phyloP scores from a whole-genome alignment of 92 coral and sea anemone species.

The Pocillopora meandrina region DNA sequence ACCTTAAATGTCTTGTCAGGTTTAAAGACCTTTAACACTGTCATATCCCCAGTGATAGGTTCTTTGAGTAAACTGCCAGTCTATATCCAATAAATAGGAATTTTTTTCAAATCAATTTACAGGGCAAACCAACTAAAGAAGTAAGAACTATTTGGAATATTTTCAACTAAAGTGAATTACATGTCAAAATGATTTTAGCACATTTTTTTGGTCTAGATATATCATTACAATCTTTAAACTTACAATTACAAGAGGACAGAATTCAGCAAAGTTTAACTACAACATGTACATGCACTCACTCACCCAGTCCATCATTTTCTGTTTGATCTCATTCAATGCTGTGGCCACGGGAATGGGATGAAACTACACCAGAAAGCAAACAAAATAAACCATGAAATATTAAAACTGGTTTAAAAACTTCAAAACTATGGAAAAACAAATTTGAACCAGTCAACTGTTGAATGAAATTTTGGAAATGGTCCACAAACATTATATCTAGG shows the following conservation, averaged over 20 bases:
- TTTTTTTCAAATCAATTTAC: neutral
- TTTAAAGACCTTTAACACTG: constrained; percentile 77
- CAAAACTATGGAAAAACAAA: too few species aligned
- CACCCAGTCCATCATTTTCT: constrained; percentile 82
- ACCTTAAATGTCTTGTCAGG: constrained; percentile 93
- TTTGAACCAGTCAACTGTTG: too few species aligned
- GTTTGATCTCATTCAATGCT: constrained; percentile 69
- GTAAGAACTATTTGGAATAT: too few species aligned
- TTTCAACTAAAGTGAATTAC: too few species aligned
- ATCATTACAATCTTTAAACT: too few species aligned
- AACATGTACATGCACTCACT: neutral
- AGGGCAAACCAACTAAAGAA: neutral
- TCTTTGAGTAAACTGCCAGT: constrained; percentile 54
- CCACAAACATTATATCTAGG: too few species aligned
- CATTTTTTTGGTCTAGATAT: too few species aligned
- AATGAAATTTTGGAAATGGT: too few species aligned
- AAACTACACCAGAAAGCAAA: constrained; percentile 43
- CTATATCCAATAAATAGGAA: neutral
- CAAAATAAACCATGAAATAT: neutral
- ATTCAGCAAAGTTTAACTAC: neutral
- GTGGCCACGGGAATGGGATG: constrained; percentile 86
- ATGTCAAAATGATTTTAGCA: too few species aligned
- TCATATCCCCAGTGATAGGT: constrained; percentile 47
- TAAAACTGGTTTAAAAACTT: too few species aligned
- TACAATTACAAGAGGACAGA: too few species aligned